A percentile compares a stretch with the other conserved stretches of the same genome.
Conservation (phyloP, 2,797 vertebrate genomes). For the Babyrousa celebensis region DNA sequence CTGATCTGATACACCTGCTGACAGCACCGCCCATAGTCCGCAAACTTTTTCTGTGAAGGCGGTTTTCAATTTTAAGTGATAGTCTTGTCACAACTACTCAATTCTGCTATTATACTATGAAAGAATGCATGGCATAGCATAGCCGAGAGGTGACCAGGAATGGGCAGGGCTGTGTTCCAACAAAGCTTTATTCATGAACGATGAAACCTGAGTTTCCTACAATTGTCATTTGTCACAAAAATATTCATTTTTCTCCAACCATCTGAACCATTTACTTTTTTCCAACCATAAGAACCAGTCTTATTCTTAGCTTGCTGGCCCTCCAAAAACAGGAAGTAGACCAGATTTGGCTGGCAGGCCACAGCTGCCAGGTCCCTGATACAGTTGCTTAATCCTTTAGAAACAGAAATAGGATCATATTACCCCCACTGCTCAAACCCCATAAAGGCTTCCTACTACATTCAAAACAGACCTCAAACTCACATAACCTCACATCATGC, state of each 20-base stretch:
- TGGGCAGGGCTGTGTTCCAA: accelerated
- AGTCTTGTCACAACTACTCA: not conserved
- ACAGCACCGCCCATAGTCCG: not conserved
- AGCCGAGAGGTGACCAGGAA: accelerated
- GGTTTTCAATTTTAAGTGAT: no score
- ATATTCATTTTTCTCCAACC: not conserved
- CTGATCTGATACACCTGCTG: accelerated
- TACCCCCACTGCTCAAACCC: accelerated
- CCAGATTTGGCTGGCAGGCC: not conserved
- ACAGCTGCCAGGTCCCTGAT: not conserved
- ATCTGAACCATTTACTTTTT: not conserved
- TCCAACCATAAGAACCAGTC: not conserved
- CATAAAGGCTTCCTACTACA: accelerated
- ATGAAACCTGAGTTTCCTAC: accelerated
- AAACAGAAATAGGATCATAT: no score
- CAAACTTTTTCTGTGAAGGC: not conserved
- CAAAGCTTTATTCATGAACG: not conserved
- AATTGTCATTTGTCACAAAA: not conserved
- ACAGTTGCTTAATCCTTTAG: no score
- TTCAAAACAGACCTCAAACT: not conserved
- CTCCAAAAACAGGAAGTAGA: conserved; percentile 59
- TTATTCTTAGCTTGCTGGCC: not conserved
- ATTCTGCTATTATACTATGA: accelerated
- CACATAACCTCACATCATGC: accelerated
- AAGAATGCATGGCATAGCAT: no score